A percentile compares a stretch with the other conserved stretches of the same genome.
Conservation (phyloP, 2,888 invertebrate species). For the Watsonalla cultraria region DNA sequence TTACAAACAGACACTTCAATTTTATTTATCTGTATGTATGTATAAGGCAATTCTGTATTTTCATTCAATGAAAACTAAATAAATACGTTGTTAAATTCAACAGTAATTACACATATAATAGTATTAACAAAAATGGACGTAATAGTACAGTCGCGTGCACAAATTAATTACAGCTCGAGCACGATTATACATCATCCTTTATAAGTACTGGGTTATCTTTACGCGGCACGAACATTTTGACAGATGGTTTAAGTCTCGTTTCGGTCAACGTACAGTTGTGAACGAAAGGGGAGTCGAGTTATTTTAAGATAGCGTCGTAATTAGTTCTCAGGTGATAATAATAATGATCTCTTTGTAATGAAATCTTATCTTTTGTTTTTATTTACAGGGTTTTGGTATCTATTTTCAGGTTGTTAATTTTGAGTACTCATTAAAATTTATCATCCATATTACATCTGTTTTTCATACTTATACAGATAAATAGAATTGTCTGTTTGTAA, state of each 20-base stretch:
- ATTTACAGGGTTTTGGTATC: too few species aligned
- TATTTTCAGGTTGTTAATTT: not conserved
- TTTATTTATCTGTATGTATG: too few species aligned
- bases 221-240: slow-evolving; percentile 10
- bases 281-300: not conserved
- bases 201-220: slow-evolving; percentile 3
- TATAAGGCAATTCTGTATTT: too few species aligned
- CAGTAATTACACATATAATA: slow-evolving; percentile 2
- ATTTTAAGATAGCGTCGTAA: too few species aligned
- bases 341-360: too few species aligned
- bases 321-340: too few species aligned
- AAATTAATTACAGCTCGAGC: not conserved
- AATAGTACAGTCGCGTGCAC: slow-evolving; percentile 3
- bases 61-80: not conserved
- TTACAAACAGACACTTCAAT: too few species aligned
- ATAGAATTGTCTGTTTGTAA: too few species aligned
- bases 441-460: not conserved
- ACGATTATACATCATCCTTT: not conserved
- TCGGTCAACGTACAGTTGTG: slow-evolving; percentile 2
- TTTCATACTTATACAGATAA: too few species aligned
- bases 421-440: slow-evolving; percentile 4
- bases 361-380: too few species aligned
- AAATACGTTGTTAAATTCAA: not conserved
- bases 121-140: not conserved
- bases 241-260: slow-evolving; percentile 10